phyloP scores from a whole-genome alignment of 2,113 vertebrate species.

The Eidolon helvum region DNA sequence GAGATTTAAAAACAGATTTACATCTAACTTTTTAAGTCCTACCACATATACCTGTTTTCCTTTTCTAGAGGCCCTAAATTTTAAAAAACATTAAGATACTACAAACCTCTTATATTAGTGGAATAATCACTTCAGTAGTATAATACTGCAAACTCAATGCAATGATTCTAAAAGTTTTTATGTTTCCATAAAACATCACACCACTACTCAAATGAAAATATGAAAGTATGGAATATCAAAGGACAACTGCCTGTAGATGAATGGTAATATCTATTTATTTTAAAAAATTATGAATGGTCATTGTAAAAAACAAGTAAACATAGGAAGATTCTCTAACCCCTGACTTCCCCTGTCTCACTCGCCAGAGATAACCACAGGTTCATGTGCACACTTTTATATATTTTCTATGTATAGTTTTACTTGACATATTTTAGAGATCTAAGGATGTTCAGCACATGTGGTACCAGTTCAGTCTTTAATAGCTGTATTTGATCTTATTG shows the following conservation, averaged over 20 bases:
- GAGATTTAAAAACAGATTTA: constrained; percentile 54
- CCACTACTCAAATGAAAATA: not conserved
- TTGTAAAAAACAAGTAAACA: not conserved
- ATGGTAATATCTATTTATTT: not conserved
- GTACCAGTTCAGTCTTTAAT: not conserved
- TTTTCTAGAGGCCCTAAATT: not conserved
- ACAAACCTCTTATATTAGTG: not conserved
- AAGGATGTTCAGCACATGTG: not conserved
- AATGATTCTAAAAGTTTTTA: not conserved
- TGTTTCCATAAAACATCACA: constrained; percentile 21
- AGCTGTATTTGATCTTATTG: not conserved
- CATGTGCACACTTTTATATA: not conserved
- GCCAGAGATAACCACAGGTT: not conserved
- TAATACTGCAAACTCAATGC: not conserved
- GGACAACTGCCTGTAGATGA: not conserved
- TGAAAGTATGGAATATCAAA: constrained; percentile 1
- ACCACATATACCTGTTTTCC: not conserved
- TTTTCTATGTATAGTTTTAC: not conserved
- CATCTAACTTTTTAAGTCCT: constrained; percentile 28
- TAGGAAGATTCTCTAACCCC: not conserved
- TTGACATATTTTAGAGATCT: constrained; percentile 11
- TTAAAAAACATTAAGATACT: not conserved
- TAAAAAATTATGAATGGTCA: not conserved
- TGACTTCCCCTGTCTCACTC: not conserved
- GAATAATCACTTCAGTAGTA: not conserved